These are phyloP conservation scores for Piaya cayana DNA, from an alignment of 2,113 vertebrate species.

Conservation along the genomic window DNA sequence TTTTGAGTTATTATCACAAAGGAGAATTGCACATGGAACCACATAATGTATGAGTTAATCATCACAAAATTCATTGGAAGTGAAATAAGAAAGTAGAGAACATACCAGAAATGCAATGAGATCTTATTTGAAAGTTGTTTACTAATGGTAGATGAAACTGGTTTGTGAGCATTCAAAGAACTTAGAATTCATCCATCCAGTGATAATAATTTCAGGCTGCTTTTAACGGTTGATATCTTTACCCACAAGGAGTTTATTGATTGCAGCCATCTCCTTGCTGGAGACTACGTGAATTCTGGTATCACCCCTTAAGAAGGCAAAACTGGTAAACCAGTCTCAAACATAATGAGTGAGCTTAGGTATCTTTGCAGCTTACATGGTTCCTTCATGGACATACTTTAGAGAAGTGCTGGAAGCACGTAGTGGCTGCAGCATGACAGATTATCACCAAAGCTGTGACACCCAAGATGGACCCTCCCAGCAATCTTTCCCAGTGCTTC, in stretches of 20 bases:
- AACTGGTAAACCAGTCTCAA: not conserved
- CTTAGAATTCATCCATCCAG: not conserved
- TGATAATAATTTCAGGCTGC: not conserved
- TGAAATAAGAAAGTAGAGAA: not conserved
- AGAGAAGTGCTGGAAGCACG: not conserved
- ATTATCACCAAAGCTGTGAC: not conserved
- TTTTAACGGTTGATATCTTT: not conserved
- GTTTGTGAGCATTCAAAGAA: not conserved
- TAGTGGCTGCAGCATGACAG: not conserved
- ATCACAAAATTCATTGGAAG: not conserved
- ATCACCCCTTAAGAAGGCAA: not conserved
- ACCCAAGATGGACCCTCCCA: not conserved
- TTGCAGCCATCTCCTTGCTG: not conserved
- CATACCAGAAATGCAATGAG: not conserved
- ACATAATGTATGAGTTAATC: not conserved
- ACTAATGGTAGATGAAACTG: not conserved
- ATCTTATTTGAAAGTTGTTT: constrained; percentile 1
- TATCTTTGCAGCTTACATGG: not conserved
- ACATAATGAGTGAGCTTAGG: not conserved
- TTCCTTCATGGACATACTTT: not conserved
- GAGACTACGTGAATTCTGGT: not conserved
- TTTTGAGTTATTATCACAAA: not conserved
- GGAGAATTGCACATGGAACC: not conserved
- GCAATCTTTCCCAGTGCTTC: not conserved
- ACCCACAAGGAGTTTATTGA: not conserved